Evolutionary conservation across 2,888 invertebrate species (phyloP), one percentile per base, ranked within the genome.

Genomic region (Empis livida): DNA sequence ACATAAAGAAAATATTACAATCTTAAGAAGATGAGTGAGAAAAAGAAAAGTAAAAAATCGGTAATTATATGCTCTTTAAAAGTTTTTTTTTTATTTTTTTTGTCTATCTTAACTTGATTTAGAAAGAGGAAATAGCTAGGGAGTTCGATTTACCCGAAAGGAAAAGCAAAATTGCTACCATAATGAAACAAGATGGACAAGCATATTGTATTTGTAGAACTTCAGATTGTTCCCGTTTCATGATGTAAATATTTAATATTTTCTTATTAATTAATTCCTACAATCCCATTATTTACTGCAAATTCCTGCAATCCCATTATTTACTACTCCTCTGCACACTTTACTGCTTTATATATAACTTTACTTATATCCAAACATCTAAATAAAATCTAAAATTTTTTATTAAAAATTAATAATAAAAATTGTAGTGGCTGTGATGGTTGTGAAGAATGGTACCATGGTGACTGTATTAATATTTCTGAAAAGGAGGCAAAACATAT

Each of bases 381-480:
- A n/a, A n/a, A n/a, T n/a, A n/a, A n/a, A n/a, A n/a, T n/a, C n/a
- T n/a, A n/a, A n/a, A n/a, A n/a, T n/a, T n/a, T n/a, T n/a, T n/a
- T n/a, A n/a, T 15, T n/a, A 14, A 41, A 39, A 11, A 8, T 23
- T 32, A 16, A 23, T 35, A 11, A 40, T 38, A 53, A 23, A 16
- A 45, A 44, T 71, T 63, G 5, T 60, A 90, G 90, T 66, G 93
- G 90, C 35, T 97, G 97, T 70, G 97, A 97, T 67, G 80, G 88
- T 13, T 97, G 97, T 64, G 93, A 96, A 66, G 95, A 96, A 69
- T 97, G 97, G 96, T 97, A 93, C 63, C 97, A 97, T 62, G 96
- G 96, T 1, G 93, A 95, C 62, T 97, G 96, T 65, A 94, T 97
- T 54, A 89, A 88, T 57, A 90, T 96, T 54, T 93, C 92, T 0